Percentiles rank a stretch among this genome's conserved stretches.
phyloP scores from a whole-genome alignment of 2,113 vertebrate species.

The Tapirus terrestris region DNA sequence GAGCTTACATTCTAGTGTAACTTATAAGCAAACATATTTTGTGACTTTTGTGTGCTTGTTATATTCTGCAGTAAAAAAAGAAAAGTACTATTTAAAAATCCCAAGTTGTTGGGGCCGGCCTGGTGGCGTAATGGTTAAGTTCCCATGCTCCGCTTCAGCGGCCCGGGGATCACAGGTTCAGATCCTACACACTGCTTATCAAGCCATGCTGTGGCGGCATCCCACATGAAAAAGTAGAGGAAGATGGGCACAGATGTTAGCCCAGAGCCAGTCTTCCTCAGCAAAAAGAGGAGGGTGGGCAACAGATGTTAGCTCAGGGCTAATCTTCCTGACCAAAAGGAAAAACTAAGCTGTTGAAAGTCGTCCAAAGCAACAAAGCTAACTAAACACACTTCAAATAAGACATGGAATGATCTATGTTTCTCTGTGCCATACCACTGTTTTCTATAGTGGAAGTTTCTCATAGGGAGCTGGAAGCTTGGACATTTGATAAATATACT shows the following conservation, averaged over 20 bases:
- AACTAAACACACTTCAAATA: not conserved
- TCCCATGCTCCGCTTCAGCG: no score
- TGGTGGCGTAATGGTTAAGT: no score
- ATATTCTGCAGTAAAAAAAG: not conserved
- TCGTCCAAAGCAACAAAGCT: not conserved
- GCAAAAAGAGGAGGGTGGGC: no score
- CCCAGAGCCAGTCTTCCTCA: no score
- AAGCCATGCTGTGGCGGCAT: no score
- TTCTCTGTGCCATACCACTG: not conserved
- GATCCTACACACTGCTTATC: no score
- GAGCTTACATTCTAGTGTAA: not conserved
- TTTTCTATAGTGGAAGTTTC: not conserved
- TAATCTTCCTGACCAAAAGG: no score
- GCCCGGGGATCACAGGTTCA: no score
- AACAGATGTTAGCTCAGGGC: no score
- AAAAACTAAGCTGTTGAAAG: not conserved
- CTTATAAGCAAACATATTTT: conserved; percentile 2
- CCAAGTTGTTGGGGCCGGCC: not conserved
- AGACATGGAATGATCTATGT: not conserved
- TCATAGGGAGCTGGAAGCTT: not conserved
- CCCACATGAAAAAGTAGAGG: no score
- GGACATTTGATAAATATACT: not conserved
- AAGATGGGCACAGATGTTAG: no score
- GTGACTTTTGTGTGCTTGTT: not conserved
- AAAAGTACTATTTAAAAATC: not conserved